Conservation (phyloP, 2,113 vertebrate genomes). For the Recurvirostra avosetta region DNA sequence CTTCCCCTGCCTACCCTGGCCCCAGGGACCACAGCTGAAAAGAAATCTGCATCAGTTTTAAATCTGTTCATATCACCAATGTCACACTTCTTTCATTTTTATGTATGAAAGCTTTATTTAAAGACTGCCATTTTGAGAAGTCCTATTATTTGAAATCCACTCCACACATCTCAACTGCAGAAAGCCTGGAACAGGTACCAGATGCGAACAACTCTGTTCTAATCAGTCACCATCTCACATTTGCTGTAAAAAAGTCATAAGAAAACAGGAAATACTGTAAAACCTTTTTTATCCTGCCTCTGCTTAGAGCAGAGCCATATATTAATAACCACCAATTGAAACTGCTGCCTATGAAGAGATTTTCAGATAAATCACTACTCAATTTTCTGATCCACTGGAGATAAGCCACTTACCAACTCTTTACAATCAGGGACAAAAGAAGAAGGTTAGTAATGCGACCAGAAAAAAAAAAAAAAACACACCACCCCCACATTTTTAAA, state of each 20-base stretch:
- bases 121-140: neutral
- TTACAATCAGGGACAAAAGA: neutral
- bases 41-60: neutral
- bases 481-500: neutral
- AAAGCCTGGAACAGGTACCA: neutral
- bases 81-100: neutral
- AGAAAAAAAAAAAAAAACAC: neutral
- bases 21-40: neutral
- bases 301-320: neutral
- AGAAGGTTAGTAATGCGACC: neutral
- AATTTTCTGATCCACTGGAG: slow-evolving; percentile 1
- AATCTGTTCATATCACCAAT: neutral
- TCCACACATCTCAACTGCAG: neutral
- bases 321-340: neutral
- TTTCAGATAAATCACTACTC: neutral
- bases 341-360: neutral
- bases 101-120: neutral
- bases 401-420: neutral
- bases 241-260: neutral
- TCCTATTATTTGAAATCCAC: neutral
- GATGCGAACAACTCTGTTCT: neutral
- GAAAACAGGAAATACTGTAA: neutral
- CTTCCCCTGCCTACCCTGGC: neutral
- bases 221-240: neutral
- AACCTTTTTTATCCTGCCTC: neutral